Conservation (phyloP, 2,797 vertebrate species). For the Premnoplex brunnescens region DNA sequence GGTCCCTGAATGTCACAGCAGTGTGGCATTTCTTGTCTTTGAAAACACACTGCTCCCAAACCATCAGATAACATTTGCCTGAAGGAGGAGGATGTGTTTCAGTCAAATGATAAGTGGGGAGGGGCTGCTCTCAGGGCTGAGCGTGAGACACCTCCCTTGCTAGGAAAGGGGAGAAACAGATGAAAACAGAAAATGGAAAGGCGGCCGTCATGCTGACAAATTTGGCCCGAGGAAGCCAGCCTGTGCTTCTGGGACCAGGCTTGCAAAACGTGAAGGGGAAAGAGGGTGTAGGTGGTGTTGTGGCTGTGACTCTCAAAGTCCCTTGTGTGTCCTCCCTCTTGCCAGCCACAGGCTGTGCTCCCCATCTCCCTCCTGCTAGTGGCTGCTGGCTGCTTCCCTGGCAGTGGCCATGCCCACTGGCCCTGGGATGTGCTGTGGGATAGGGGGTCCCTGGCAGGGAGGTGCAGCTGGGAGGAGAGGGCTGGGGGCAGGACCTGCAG, state of each 20-base stretch:
- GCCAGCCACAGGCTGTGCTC: fast-evolving
- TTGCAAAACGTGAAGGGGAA: background rate
- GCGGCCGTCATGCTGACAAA: background rate
- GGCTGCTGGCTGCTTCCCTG: background rate
- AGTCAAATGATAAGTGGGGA: background rate
- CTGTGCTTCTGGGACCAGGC: fast-evolving
- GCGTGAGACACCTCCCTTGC: background rate
- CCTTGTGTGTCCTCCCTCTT: background rate
- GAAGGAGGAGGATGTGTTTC: constrained; percentile 9
- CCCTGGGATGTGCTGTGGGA: background rate
- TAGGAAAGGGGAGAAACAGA: background rate
- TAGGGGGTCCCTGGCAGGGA: background rate
- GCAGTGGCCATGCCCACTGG: background rate
- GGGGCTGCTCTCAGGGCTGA: background rate
- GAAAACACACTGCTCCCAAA: fast-evolving
- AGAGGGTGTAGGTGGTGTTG: background rate
- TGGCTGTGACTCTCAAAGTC: background rate
- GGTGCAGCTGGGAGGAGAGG: background rate
- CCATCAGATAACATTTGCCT: background rate
- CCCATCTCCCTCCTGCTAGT: background rate
- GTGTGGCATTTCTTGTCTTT: background rate
- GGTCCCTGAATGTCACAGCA: background rate
- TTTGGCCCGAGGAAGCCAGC: background rate
- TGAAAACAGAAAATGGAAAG: background rate
- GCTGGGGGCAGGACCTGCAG: background rate